Conservation (phyloP, 2,797 vertebrate species). For the Ctenochaetus hawaiiensis region DNA sequence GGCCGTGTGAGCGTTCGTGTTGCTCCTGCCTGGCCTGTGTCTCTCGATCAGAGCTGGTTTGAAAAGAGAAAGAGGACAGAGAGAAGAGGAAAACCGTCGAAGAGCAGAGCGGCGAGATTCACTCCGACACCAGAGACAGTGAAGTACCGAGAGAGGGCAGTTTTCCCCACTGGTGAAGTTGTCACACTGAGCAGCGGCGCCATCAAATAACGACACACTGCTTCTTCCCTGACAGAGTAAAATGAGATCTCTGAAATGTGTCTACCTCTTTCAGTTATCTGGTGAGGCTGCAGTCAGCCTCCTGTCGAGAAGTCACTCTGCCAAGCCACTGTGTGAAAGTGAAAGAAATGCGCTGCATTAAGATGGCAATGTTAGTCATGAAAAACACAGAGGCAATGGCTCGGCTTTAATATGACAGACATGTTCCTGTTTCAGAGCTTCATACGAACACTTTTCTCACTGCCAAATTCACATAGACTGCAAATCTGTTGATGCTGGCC, state of each 20-base stretch:
- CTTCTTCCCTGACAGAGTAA: constrained; percentile 56
- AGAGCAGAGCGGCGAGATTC: constrained; percentile 13
- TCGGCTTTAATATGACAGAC: constrained; percentile 43
- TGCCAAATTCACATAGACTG: constrained; percentile 2
- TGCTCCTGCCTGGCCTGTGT: constrained; percentile 27
- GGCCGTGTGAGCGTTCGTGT: background rate
- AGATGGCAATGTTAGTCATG: constrained; percentile 33
- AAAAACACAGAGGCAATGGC: constrained; percentile 17
- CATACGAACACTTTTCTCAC: constrained; percentile 2
- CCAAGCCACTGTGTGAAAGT: constrained; percentile 23
- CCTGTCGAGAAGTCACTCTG: constrained; percentile 51
- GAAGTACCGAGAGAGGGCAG: constrained; percentile 50
- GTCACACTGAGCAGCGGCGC: constrained; percentile 56
- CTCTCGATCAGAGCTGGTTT: constrained; percentile 37
- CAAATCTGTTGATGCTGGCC: constrained; percentile 2
- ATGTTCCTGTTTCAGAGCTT: constrained; percentile 28
- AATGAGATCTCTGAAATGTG: constrained; percentile 65
- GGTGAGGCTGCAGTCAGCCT: constrained; percentile 53
- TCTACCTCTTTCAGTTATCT: constrained; percentile 55
- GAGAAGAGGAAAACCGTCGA: constrained; percentile 17
- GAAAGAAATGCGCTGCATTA: constrained; percentile 25
- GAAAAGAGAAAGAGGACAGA: constrained; percentile 7
- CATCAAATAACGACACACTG: constrained; percentile 51
- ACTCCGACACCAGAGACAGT: constrained; percentile 41
- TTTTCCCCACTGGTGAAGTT: constrained; percentile 46